Evolutionary conservation across 2,888 invertebrate species (phyloP), one percentile per base, ranked within the genome.

Genomic region (Eilema griseolum): DNA sequence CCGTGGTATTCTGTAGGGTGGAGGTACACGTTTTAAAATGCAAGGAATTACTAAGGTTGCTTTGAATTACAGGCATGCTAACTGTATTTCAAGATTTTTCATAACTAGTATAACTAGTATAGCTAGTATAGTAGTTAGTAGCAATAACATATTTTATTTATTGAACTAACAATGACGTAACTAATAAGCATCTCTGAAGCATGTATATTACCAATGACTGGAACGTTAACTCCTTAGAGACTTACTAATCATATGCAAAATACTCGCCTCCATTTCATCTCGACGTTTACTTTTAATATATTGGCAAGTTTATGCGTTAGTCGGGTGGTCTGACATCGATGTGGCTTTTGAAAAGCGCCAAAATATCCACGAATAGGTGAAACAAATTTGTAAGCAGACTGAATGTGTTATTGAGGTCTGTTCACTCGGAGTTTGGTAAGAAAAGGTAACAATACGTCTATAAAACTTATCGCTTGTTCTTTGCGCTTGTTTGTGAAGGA

Each of bases 371-470:
- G 85, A 91, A 90, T 91, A 90, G 90, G 91, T 92, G 92, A 90
- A 88, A 87, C 91, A 87, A 92, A 92, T 92, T 88, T 83, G 81
- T 84, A 89, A 87, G 88, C 80, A 84, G 84, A 86, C 83, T 85
- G 85, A 85, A 81, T 80, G 74, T 74, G 84, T 92, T 90, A 91
- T 90, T 88, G 85, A 76, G 66, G 31, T 75, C 79, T 82, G 82
- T 82, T 79, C 79, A 67, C 67, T 74, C 62, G 72, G 77, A 82
- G 84, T 76, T 82, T 72, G 70, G 75, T n/a, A 71, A 80, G 80
- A 68, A 79, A 80, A 85, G 86, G 86, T 83, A 93, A 93, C 93
- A 93, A 94, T 94, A 89, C 89, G 75, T 79, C 93, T 89, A 94
- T 94, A 94, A 94, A 94, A 92, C 79, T 89, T 90, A 92, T 90